Evolutionary conservation across 1,140 invertebrate species (phyloP).

Genomic region (Globodera ellingtonae): DNA sequence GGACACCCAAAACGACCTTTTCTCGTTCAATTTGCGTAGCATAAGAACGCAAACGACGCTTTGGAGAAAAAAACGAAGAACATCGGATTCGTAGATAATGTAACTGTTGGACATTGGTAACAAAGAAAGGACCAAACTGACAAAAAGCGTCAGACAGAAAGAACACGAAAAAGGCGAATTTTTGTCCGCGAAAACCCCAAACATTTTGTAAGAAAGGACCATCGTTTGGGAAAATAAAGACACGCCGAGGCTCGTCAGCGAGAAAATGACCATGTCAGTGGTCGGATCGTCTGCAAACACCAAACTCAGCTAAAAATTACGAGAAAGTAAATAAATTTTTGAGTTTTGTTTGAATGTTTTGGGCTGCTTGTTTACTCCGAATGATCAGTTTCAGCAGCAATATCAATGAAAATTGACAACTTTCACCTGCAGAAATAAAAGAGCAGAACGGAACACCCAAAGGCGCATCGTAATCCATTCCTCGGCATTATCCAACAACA

Average conservation of each 20-base stretch:
- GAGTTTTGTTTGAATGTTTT: no score
- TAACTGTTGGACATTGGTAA: conserved; percentile 39
- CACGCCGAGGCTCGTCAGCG: neutral
- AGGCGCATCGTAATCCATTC: conserved; percentile 1
- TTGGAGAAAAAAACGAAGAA: conserved; percentile 25
- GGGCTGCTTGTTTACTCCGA: no score
- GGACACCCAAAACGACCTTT: neutral
- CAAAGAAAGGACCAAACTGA: conserved; percentile 1
- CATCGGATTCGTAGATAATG: conserved; percentile 36
- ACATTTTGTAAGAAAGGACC: neutral
- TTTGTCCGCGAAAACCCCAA: neutral
- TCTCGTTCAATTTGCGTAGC: neutral
- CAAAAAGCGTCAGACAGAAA: conserved; percentile 2
- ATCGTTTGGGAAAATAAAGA: conserved; percentile 11
- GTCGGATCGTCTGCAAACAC: conserved; percentile 3
- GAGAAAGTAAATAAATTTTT: neutral
- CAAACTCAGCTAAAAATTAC: conserved; percentile 19
- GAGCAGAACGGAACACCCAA: conserved; percentile 37
- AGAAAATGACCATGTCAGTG: conserved; percentile 1
- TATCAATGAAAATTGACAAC: conserved; percentile 3
- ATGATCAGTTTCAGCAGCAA: neutral
- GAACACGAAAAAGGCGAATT: neutral
- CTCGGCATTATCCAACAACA: conserved; percentile 7
- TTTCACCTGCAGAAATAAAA: conserved; percentile 29
- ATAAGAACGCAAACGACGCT: conserved; percentile 9